Conservation (phyloP, 2,888 invertebrate species). For the Cistogaster globosa region DNA sequence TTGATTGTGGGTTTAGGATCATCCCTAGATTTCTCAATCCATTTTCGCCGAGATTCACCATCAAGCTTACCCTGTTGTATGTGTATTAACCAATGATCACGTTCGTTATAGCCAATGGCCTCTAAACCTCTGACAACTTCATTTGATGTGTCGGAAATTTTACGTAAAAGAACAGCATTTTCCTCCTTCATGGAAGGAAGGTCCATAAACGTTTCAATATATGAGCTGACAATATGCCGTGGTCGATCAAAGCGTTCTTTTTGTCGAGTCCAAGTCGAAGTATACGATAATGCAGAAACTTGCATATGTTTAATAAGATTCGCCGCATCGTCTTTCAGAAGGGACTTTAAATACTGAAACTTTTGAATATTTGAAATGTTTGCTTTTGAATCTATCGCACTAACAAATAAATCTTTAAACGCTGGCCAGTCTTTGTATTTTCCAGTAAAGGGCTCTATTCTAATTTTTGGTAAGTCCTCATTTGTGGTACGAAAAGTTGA, state of each 20-base stretch:
- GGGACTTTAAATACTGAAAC: not conserved
- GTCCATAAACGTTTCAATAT: not conserved
- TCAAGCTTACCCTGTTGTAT: slow-evolving; percentile 4
- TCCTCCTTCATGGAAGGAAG: not conserved
- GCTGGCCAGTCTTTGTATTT: not conserved
- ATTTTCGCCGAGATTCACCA: slow-evolving; percentile 8
- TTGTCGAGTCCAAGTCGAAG: not conserved
- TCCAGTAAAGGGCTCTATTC: slow-evolving; percentile 3
- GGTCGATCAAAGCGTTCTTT: not conserved
- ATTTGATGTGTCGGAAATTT: not conserved
- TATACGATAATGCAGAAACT: not conserved
- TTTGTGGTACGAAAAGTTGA: not conserved
- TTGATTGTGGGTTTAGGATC: not conserved
- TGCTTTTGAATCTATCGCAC: not conserved
- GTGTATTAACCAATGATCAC: slow-evolving; percentile 22
- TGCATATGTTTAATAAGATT: not conserved
- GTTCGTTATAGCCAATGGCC: not conserved
- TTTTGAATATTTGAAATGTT: not conserved
- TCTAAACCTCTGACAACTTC: slow-evolving; percentile 16
- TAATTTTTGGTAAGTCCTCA: slow-evolving; percentile 4
- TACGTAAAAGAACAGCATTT: not conserved
- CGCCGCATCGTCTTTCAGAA: not conserved
- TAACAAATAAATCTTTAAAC: not conserved
- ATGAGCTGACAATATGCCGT: not conserved
- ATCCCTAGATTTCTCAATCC: slow-evolving; percentile 14